These are phyloP conservation scores for Mesorhabditis sp. DNA, from an alignment of 2,888 invertebrate species.

Conservation along the genomic window DNA sequence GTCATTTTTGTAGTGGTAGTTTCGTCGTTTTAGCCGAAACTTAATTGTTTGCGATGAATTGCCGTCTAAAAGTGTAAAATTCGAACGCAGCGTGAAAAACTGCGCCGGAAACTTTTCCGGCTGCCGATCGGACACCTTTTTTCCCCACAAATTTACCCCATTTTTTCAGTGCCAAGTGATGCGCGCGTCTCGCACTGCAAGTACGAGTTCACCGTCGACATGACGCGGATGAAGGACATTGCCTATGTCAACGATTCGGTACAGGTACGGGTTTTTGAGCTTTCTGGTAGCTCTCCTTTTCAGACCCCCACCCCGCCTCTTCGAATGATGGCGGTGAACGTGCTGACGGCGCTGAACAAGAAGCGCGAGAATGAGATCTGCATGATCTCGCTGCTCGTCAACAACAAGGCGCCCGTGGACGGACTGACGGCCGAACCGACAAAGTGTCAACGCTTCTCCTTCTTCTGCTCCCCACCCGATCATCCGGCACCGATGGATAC, in stretches of 20 bases:
- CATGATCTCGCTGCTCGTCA: constrained; percentile 39
- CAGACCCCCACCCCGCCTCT: constrained; percentile 17
- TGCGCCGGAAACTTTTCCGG: no score
- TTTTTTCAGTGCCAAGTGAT: constrained; percentile 19
- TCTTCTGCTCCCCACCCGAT: constrained; percentile 6
- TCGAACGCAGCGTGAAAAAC: no score
- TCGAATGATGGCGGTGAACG: constrained; percentile 33
- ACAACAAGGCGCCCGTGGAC: constrained; percentile 25
- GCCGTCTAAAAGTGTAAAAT: no score
- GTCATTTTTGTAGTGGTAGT: no score
- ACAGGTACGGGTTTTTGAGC: neutral
- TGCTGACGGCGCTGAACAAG: constrained; percentile 35
- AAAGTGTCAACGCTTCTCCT: constrained; percentile 23
- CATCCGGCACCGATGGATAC: neutral
- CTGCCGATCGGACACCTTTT: neutral
- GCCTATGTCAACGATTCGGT: constrained; percentile 16
- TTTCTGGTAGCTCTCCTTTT: neutral
- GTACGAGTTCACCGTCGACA: constrained; percentile 41
- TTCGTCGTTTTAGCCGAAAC: no score
- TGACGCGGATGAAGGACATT: constrained; percentile 35
- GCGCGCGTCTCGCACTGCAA: constrained; percentile 34
- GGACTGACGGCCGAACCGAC: constrained; percentile 28
- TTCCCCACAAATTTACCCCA: neutral
- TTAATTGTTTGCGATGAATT: no score
- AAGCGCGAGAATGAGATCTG: constrained; percentile 42